Evolutionary conservation across 1,140 invertebrate species (phyloP), one percentile per base, ranked within the genome.

Genomic region (Zaprionus camerounensis): DNA sequence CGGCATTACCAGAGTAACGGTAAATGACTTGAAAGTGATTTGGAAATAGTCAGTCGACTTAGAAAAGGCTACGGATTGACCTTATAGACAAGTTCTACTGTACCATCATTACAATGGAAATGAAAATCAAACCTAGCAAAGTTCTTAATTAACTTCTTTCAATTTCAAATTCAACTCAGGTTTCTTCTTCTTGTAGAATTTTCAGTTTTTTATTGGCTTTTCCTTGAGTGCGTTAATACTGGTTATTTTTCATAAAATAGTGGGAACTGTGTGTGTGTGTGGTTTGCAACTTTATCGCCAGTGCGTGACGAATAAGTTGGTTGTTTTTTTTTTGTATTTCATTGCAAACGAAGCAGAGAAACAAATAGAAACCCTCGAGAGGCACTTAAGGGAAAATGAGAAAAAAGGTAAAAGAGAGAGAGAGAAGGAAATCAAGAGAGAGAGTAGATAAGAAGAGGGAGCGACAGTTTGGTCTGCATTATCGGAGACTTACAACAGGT

Each of bases 401-500:
- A 24, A 28, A 28, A 61, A 44, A 44, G 11, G 17, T 22, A 13
- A 13, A 58, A 44, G 46, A 51, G 34, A 20, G 63, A 64, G 22
- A 24, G 49, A 36, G 24, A 53, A 1, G 17, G 0, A 17, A 17
- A 17, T 17, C 17, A 17, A 17, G 12, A 51, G 17, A 11, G 24
- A 62, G 59, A 62, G 6, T 5, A 46, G 53, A 11, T 24, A 34
- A 11, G 24, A 55, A n/a, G 15, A 34, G 28, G 6, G 17, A 65
- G 51, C 51, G 51, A 38, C 15, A 56, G 53, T 41, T 13, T 13
- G 53, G 51, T 56, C 36, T 56, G 20, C 51, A 41, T 66, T 66
- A 66, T 66, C 63, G 36, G 24, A 22, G 11, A 11, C 49, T 53
- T 34, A 65, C 28, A 24, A 12, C 22, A 65, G 49, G 62, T 56